phyloP scores from a whole-genome alignment of 2,888 invertebrate genomes.

The Rhopalosiphum nymphaeae region DNA sequence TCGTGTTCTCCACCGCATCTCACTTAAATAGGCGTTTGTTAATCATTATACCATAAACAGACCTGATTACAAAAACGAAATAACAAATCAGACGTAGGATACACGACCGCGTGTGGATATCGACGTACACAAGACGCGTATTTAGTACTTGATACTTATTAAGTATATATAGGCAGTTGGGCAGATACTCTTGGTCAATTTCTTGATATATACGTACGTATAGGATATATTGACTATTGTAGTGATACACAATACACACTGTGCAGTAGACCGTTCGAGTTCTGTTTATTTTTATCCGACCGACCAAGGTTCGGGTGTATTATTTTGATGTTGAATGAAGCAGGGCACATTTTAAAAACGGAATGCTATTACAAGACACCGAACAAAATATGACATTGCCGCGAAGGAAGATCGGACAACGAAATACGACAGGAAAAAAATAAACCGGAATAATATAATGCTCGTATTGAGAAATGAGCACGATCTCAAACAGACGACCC shows the following conservation, averaged over 20 bases:
- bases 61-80: neutral
- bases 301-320: neutral
- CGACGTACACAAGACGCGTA: neutral
- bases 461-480: neutral
- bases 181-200: neutral
- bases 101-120: neutral
- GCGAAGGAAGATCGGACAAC: neutral
- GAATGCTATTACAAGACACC: neutral
- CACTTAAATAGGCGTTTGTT: neutral
- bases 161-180: too few species aligned
- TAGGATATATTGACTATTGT: too few species aligned
- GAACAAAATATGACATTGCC: neutral
- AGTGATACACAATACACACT: neutral
- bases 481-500: neutral
- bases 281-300: neutral
- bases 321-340: neutral
- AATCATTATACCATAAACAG: constrained; percentile 8
- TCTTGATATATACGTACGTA: neutral
- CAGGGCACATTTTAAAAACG: neutral
- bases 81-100: neutral
- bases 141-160: neutral
- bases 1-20: neutral
- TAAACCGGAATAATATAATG: neutral
- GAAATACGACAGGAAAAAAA: neutral
- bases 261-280: neutral